Evolutionary conservation across 92 coral and sea anemone species (phyloP).

Genomic region (Metridium senile): DNA sequence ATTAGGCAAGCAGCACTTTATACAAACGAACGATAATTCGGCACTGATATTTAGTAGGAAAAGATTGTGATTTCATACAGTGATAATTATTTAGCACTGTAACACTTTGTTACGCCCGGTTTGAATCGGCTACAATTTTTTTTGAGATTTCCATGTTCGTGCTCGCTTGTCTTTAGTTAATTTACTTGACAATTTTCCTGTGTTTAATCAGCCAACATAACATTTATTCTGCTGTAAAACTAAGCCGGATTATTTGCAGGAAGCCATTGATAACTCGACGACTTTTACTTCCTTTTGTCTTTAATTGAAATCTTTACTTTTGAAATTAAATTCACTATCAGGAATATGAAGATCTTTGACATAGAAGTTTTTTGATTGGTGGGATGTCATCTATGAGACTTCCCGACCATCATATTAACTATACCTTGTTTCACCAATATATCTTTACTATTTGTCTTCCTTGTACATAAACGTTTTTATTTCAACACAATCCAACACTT

Average conservation of each 20-base stretch:
- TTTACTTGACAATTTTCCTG: conserved; percentile 5
- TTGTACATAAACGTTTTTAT: conserved; percentile 1
- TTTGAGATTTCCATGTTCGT: too few relatives aligned
- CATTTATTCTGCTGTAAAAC: conserved; percentile 23
- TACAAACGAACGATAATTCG: too few relatives aligned
- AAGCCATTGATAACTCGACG: conserved; percentile 27
- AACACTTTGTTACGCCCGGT: too few relatives aligned
- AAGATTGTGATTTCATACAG: too few relatives aligned
- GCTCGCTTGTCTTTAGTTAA: background rate
- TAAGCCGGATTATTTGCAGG: conserved; percentile 23
- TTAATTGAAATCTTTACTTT: conserved; percentile 39
- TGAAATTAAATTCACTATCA: conserved; percentile 26
- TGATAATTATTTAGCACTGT: too few relatives aligned
- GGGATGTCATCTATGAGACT: conserved; percentile 9
- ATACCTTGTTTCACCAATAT: background rate
- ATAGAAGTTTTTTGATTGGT: conserved; percentile 23
- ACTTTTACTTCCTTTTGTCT: conserved; percentile 23
- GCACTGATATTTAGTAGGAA: too few relatives aligned
- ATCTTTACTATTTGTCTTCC: conserved; percentile 2
- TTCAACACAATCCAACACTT: background rate
- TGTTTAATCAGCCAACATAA: conserved; percentile 4
- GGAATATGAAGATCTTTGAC: conserved; percentile 33
- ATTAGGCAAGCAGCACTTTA: too few relatives aligned
- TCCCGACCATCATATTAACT: conserved; percentile 15
- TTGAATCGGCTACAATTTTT: too few relatives aligned